These are phyloP conservation scores for Amiota communis DNA, from an alignment of 2,888 invertebrate species.

Conservation along the genomic window DNA sequence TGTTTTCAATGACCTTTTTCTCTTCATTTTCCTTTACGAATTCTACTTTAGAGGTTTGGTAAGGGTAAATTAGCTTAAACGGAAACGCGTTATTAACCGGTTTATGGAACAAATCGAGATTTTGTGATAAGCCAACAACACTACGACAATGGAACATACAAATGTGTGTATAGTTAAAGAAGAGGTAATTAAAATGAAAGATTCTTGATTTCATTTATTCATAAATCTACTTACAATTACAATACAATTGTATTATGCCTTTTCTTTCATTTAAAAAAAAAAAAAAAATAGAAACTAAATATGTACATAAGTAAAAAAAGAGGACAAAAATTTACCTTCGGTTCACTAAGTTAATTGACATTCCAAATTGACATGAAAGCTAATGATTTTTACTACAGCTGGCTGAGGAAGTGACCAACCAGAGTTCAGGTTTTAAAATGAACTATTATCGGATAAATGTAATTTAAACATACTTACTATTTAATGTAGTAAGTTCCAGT, in stretches of 20 bases:
- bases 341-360: too few species aligned
- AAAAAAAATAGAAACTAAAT: too few species aligned
- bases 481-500: too few species aligned
- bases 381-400: too few species aligned
- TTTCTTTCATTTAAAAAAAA: too few species aligned
- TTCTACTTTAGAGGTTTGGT: slow-evolving; percentile 5
- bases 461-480: too few species aligned
- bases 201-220: slow-evolving; percentile 63
- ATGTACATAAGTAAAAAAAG: too few species aligned
- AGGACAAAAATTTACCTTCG: too few species aligned
- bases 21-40: slow-evolving; percentile 56
- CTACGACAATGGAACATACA: neutral
- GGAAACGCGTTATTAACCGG: slow-evolving; percentile 71
- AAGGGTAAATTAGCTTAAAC: slow-evolving; percentile 61
- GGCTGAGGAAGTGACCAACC: too few species aligned
- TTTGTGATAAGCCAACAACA: slow-evolving; percentile 50
- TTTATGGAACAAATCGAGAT: slow-evolving; percentile 71
- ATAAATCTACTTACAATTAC: slow-evolving; percentile 65
- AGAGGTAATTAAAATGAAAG: slow-evolving; percentile 65
- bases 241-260: slow-evolving; percentile 27
- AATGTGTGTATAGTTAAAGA: slow-evolving; percentile 46
- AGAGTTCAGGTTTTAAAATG: too few species aligned
- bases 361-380: too few species aligned
- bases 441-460: too few species aligned
- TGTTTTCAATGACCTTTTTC: slow-evolving; percentile 57